A percentile compares a stretch with the other conserved stretches of the same genome.
Conservation (phyloP, 2,797 vertebrate genomes). For the Sternotherus odoratus region DNA sequence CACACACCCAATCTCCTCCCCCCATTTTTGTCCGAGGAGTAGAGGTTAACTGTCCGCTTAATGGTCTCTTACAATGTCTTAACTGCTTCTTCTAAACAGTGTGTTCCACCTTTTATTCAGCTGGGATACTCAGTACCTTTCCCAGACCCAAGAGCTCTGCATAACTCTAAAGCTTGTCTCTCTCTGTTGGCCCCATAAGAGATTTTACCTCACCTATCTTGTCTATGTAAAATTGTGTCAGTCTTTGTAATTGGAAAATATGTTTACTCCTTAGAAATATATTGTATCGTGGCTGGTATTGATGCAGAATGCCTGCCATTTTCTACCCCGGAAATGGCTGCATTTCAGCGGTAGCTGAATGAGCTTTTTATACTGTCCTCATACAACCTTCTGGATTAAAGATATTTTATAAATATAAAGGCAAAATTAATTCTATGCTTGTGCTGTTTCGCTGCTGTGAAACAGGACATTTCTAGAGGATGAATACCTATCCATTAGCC, state of each 20-base stretch:
- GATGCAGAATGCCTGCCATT: neutral
- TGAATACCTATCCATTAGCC: neutral
- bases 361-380: neutral
- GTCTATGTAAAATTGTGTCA: neutral
- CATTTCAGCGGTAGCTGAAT: neutral
- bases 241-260: neutral
- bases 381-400: neutral
- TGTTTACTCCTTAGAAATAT: neutral
- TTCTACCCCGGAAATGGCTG: neutral
- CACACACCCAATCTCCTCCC: too few species aligned
- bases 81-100: too few species aligned
- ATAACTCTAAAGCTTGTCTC: neutral
- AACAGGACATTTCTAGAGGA: neutral
- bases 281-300: neutral
- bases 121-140: neutral
- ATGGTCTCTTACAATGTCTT: too few species aligned
- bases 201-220: neutral
- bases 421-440: neutral
- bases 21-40: too few species aligned
- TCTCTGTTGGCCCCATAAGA: neutral
- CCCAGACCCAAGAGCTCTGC: neutral
- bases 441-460: neutral
- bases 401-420: neutral
- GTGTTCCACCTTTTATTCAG: too few species aligned
- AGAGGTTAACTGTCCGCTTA: too few species aligned